Evolutionary conservation across 2,113 vertebrate species (phyloP).

Genomic region (Eudyptes chrysolophus): DNA sequence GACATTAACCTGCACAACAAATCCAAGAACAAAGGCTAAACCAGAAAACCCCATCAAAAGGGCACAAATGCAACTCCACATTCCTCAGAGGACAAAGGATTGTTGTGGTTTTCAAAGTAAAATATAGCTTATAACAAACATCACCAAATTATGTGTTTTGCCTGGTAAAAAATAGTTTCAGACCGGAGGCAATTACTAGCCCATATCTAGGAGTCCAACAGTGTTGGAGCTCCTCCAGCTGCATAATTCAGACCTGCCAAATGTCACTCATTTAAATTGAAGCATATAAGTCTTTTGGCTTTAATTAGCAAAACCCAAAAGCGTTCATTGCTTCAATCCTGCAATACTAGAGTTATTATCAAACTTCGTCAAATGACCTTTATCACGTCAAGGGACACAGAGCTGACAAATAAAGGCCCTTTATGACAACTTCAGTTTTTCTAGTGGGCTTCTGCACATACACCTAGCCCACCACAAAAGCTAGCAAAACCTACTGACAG

Average conservation of each 20-base stretch:
- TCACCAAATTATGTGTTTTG: conserved; percentile 27
- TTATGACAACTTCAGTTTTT: neutral
- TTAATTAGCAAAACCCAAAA: conserved; percentile 13
- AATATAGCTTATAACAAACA: conserved; percentile 58
- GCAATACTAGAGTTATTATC: neutral
- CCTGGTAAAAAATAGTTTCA: conserved; percentile 54
- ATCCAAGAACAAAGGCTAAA: conserved; percentile 41
- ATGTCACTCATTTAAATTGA: conserved; percentile 13
- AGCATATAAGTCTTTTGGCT: neutral
- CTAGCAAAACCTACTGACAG: neutral
- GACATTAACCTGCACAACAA: neutral
- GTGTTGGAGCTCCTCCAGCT: conserved; percentile 49
- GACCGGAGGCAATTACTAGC: conserved; percentile 63
- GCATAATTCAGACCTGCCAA: conserved; percentile 37
- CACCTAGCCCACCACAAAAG: neutral
- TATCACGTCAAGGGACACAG: neutral
- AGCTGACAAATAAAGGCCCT: neutral
- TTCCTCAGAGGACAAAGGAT: conserved; percentile 44
- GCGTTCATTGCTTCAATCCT: neutral
- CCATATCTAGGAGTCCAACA: neutral
- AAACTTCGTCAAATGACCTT: neutral
- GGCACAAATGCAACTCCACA: neutral
- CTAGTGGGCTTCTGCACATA: neutral
- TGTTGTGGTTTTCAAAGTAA: conserved; percentile 64
- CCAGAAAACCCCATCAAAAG: conserved; percentile 42